These are phyloP conservation scores for Ptychochromis oligacanthus DNA, from an alignment of 2,113 vertebrate genomes.

Conservation along the genomic window DNA sequence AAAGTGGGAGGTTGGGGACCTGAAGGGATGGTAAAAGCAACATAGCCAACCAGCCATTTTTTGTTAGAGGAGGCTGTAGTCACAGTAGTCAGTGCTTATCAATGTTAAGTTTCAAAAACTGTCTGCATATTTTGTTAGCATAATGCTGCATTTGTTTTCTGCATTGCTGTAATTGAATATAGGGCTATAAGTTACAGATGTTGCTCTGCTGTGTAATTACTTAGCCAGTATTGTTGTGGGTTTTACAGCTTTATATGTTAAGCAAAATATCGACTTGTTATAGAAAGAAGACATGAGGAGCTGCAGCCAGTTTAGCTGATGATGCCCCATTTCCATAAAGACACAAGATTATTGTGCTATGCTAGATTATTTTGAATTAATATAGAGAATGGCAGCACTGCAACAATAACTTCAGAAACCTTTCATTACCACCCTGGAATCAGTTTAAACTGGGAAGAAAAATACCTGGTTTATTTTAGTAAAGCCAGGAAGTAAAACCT, in stretches of 20 bases:
- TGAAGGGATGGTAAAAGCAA: constrained; percentile 7
- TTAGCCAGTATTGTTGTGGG: rapidly evolving
- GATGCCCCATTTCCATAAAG: neutral
- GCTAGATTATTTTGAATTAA: neutral
- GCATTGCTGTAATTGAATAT: neutral
- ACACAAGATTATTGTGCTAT: neutral
- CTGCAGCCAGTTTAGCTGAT: neutral
- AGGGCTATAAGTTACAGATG: constrained; percentile 3
- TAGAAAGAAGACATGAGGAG: neutral
- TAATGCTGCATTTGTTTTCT: constrained; percentile 3
- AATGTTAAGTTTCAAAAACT: neutral
- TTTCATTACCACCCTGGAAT: neutral
- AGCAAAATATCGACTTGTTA: constrained; percentile 13
- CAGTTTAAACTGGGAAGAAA: neutral
- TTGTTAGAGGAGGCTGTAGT: constrained; percentile 3
- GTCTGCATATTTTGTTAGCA: neutral
- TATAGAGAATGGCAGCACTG: neutral
- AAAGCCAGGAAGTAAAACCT: neutral
- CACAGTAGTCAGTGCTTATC: neutral
- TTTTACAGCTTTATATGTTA: neutral
- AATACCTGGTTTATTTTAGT: neutral
- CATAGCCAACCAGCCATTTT: neutral
- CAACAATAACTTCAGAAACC: neutral
- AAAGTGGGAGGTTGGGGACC: neutral
- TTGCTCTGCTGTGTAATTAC: neutral